These are phyloP conservation scores for Pogonophryne albipinna DNA, from an alignment of 2,797 vertebrate species.

Conservation along the genomic window DNA sequence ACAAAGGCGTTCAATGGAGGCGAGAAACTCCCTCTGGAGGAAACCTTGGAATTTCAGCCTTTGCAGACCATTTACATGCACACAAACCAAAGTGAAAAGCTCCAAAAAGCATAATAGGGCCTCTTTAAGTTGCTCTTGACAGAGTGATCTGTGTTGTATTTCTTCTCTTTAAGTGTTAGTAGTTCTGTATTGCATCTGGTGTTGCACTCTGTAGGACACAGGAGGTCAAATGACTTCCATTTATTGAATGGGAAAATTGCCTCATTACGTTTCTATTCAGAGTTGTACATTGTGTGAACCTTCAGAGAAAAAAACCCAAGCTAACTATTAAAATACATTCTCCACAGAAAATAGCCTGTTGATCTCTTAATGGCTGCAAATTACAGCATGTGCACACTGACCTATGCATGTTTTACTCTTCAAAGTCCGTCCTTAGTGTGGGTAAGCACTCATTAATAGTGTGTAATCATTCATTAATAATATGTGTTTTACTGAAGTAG, in stretches of 20 bases:
- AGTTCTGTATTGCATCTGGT: slow-evolving; percentile 10
- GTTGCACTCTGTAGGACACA: not conserved
- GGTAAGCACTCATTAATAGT: not conserved
- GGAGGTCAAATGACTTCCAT: slow-evolving; percentile 20
- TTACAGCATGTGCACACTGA: not conserved
- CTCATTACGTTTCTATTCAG: slow-evolving; percentile 1
- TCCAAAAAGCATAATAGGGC: no score
- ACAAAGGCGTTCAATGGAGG: no score
- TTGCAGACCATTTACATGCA: no score
- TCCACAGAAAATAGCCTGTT: not conserved
- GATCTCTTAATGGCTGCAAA: not conserved
- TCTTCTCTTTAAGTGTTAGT: slow-evolving; percentile 14
- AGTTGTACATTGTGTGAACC: slow-evolving; percentile 18
- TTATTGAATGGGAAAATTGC: slow-evolving; percentile 23
- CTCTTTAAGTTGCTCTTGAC: slow-evolving; percentile 9
- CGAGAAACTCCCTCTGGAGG: no score
- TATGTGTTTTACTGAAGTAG: no score
- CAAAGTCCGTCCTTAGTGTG: not conserved
- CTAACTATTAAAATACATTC: slow-evolving; percentile 18
- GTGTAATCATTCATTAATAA: no score
- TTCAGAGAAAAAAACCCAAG: not conserved
- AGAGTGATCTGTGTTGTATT: slow-evolving; percentile 1
- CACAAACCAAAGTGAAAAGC: no score
- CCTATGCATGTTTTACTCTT: not conserved
- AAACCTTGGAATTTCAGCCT: no score